phyloP scores from a whole-genome alignment of 2,113 vertebrate genomes.

The Anolis carolinensis region DNA sequence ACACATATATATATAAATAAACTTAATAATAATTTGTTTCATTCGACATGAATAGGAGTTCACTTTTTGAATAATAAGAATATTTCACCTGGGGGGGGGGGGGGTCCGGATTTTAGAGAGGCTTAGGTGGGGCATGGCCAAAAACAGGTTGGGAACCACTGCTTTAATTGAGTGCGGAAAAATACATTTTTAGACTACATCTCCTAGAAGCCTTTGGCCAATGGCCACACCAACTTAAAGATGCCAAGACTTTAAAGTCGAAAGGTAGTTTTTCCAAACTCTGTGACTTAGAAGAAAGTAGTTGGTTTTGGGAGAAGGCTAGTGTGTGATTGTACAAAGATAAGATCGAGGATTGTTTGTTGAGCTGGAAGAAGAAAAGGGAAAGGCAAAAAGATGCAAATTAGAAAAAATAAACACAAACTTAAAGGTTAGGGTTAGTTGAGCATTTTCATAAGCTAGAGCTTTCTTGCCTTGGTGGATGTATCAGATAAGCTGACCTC shows the following conservation, averaged over 20 bases:
- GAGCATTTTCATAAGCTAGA: slow-evolving; percentile 63
- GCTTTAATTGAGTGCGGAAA: too few relatives aligned
- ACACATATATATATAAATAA: too few relatives aligned
- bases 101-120: too few relatives aligned
- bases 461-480: slow-evolving; percentile 68
- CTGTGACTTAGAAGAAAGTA: not conserved
- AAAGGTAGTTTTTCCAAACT: too few relatives aligned
- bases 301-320: not conserved
- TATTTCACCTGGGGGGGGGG: too few relatives aligned
- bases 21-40: too few relatives aligned
- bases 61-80: too few relatives aligned
- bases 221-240: too few relatives aligned
- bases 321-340: not conserved
- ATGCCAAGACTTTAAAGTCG: too few relatives aligned
- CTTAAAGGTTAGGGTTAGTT: slow-evolving; percentile 45
- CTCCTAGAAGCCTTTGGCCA: not conserved
- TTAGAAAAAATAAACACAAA: not conserved
- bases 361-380: not conserved
- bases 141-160: not conserved
- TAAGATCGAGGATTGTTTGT: not conserved
- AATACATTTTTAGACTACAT: too few relatives aligned
- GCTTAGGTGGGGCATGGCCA: too few relatives aligned
- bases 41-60: too few relatives aligned
- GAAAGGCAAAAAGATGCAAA: slow-evolving; percentile 26
- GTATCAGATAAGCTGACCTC: slow-evolving; percentile 67